A percentile compares a stretch with the other conserved stretches of the same genome.
Evolutionary conservation across 2,113 vertebrate genomes (phyloP).

Genomic region (Scytalopus superciliaris): DNA sequence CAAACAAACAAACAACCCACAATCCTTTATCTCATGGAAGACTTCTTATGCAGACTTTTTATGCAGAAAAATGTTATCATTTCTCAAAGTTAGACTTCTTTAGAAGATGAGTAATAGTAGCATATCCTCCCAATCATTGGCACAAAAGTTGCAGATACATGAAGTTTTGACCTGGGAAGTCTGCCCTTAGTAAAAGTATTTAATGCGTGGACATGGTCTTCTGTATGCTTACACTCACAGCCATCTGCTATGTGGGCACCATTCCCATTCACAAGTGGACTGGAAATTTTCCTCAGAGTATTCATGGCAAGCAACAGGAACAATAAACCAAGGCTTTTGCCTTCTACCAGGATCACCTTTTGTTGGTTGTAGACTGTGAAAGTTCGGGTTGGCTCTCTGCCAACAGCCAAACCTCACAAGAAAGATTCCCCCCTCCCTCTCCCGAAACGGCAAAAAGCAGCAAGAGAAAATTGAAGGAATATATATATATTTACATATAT

Average conservation of each 20-base stretch:
- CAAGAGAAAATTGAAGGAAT: no score
- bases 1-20: not conserved
- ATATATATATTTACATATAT: no score
- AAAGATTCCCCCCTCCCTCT: no score
- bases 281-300: not conserved
- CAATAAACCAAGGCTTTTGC: not conserved
- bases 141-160: not conserved
- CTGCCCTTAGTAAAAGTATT: slow-evolving; percentile 46
- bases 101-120: not conserved
- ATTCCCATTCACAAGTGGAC: slow-evolving; percentile 36
- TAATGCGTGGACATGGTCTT: slow-evolving; percentile 28
- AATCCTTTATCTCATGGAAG: not conserved
- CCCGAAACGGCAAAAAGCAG: no score
- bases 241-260: slow-evolving; percentile 60
- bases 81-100: not conserved
- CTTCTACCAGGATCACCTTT: not conserved
- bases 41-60: not conserved
- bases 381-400: no score
- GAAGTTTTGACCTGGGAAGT: slow-evolving; percentile 56
- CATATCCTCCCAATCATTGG: not conserved
- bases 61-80: not conserved
- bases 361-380: not conserved
- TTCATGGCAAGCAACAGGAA: not conserved
- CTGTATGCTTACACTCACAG: not conserved
- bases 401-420: no score